These are phyloP conservation scores for Delia radicum DNA, from an alignment of 1,140 invertebrate genomes.

Conservation along the genomic window DNA sequence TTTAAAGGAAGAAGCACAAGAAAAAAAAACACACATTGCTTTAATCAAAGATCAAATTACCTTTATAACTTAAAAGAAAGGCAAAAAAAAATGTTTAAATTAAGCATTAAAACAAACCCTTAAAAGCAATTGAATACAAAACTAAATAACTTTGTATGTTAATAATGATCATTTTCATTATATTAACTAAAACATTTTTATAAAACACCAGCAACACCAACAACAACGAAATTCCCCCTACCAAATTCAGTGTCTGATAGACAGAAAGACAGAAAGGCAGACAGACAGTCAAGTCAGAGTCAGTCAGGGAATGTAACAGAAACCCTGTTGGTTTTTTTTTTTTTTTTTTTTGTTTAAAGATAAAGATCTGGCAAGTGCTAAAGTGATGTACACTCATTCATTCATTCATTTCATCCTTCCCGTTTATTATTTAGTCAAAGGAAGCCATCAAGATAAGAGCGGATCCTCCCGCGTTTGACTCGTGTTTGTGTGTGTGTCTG, in stretches of 20 bases:
- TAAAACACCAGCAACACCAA: too few relatives aligned
- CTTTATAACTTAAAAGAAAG: background rate
- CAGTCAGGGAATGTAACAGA: background rate
- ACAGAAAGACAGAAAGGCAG: background rate
- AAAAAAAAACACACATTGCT: background rate
- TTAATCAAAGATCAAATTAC: constrained; percentile 18
- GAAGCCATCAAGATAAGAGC: constrained; percentile 22
- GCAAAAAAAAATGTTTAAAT: background rate
- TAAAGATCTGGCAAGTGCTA: constrained; percentile 35
- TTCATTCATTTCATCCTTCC: constrained; percentile 4
- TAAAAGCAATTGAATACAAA: background rate
- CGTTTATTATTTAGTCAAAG: too few relatives aligned
- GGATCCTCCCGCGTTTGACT: constrained; percentile 17
- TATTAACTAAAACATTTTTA: constrained; percentile 37
- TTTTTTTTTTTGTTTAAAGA: background rate
- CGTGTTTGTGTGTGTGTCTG: background rate
- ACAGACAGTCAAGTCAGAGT: background rate
- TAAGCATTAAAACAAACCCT: background rate
- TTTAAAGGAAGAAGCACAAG: background rate
- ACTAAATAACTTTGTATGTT: constrained; percentile 27
- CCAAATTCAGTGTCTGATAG: too few relatives aligned
- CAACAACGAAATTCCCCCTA: background rate
- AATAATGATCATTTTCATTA: constrained; percentile 55
- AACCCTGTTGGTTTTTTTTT: constrained; percentile 26
- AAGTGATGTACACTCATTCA: constrained; percentile 2